Evolutionary conservation across 2,113 vertebrate genomes (phyloP).

Genomic region (Etheostoma cragini): DNA sequence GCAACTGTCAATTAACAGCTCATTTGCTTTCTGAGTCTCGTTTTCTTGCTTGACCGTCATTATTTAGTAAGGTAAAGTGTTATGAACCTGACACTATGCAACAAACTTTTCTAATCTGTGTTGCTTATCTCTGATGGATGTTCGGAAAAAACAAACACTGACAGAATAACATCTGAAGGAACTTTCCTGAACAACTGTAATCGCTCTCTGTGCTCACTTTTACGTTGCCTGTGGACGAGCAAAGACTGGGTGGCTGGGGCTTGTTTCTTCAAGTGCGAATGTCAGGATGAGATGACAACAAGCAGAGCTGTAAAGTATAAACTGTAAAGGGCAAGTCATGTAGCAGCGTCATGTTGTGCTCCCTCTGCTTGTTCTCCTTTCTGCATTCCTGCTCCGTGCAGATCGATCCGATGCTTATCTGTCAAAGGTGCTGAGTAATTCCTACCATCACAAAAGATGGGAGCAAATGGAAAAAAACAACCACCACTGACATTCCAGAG

Average conservation of each 20-base stretch:
- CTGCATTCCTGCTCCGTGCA: constrained; percentile 75
- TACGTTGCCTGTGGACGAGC: constrained; percentile 10
- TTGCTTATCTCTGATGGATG: constrained; percentile 47
- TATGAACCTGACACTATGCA: too few species aligned
- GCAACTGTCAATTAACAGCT: too few species aligned
- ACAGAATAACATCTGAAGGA: constrained; percentile 70
- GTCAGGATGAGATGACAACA: constrained; percentile 41
- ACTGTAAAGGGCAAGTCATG: constrained; percentile 58
- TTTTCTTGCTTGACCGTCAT: too few species aligned
- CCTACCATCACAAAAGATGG: constrained; percentile 81
- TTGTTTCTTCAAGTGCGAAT: constrained; percentile 48
- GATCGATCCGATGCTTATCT: constrained; percentile 80
- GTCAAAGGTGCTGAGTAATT: constrained; percentile 81
- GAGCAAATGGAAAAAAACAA: constrained; percentile 75
- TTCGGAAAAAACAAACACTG: constrained; percentile 52
- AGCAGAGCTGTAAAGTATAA: constrained; percentile 44
- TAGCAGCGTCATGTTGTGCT: constrained; percentile 39
- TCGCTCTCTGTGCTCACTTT: constrained; percentile 9
- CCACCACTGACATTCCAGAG: constrained; percentile 76
- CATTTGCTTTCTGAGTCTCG: too few species aligned
- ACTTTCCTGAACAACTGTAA: constrained; percentile 68
- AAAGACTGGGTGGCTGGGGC: constrained; percentile 10
- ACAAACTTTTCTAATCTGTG: constrained; percentile 27
- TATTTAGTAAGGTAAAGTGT: too few species aligned
- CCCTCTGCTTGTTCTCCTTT: constrained; percentile 44